phyloP scores from a whole-genome alignment of 2,113 vertebrate genomes.

The Centropus bengalensis region DNA sequence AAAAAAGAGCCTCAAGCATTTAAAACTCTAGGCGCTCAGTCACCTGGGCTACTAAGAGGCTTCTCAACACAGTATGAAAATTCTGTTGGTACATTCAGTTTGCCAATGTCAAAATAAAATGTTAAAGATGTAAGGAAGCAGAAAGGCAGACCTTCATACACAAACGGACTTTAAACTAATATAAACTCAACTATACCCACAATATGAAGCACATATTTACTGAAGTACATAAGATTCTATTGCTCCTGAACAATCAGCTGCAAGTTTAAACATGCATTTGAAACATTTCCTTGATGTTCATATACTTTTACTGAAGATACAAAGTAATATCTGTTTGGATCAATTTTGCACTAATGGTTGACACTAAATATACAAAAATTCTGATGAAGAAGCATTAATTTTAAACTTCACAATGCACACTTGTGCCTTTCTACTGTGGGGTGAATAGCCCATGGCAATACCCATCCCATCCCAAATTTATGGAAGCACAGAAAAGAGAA shows the following conservation, averaged over 20 bases:
- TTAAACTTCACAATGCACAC: not conserved
- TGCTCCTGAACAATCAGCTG: not conserved
- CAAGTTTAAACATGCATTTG: not conserved
- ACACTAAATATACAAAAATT: not conserved
- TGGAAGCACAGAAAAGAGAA: not conserved
- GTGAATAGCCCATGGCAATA: not conserved
- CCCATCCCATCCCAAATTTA: not conserved
- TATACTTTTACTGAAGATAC: not conserved
- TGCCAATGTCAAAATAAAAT: not conserved
- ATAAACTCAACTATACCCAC: not conserved
- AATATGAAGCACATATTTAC: not conserved
- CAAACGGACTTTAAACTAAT: not conserved
- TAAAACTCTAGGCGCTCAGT: not conserved
- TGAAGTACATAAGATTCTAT: not conserved
- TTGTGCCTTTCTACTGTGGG: not conserved
- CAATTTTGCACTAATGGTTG: not conserved
- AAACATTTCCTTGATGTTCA: not conserved
- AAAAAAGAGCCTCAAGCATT: not conserved
- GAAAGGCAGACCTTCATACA: not conserved
- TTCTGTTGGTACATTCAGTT: not conserved
- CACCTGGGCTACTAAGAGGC: not conserved
- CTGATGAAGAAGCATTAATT: not conserved
- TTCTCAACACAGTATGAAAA: not conserved
- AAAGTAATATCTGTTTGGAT: not conserved
- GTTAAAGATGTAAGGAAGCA: not conserved